Evolutionary conservation across 2,797 vertebrate species (phyloP), one percentile per base, ranked within the genome.

Genomic region (Potorous gilbertii): DNA sequence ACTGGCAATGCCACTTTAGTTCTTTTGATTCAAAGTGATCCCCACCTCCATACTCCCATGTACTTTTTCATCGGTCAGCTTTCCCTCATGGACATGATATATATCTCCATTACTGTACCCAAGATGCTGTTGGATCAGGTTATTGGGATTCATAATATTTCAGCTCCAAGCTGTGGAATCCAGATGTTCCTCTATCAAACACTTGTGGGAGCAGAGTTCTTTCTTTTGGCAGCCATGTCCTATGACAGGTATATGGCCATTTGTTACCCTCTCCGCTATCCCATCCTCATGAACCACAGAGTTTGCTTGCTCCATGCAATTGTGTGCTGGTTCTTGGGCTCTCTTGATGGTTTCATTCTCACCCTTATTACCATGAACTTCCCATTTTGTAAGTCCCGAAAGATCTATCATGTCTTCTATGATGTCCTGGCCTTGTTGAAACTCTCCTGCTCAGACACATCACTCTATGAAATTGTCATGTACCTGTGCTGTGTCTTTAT

Each of bases 301-400:
- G 28, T 94, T 28, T 92, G 94, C 27, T 16, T 94, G 50, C 27
- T 92, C 27, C 74, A 90, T 1, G 91, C 56, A 11, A 40, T 90
- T 90, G 56, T 74, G 18, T 94, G 55, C 12, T 94, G 94, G 94
- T 46, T 92, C n/a, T 56, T 94, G 40, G 94, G 94, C 8, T 95
- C 92, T 10, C 50, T 93, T 46, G 94, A 95, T 95, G 92, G 94
- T 18, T 95, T 95, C 50, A 95, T 90, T 54, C 87, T 95, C 9
- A 92, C 94, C 14, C 31, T 56, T 3, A 27, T 92, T 54, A 95
- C 94, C 21, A 95, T 95, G 94, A 95, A n/a, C 29, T 94, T 91
- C 59, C 93, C 90, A 3, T 94, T 94, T 90, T 94, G 94, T 66
- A 94, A 55, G 57, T 87, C 94, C n/a, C 1, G 9, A 55, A 46